Percentiles rank a stretch among this genome's conserved stretches.
These are phyloP conservation scores for Hycleus cichorii DNA, from an alignment of 1,140 invertebrate genomes.

Conservation along the genomic window DNA sequence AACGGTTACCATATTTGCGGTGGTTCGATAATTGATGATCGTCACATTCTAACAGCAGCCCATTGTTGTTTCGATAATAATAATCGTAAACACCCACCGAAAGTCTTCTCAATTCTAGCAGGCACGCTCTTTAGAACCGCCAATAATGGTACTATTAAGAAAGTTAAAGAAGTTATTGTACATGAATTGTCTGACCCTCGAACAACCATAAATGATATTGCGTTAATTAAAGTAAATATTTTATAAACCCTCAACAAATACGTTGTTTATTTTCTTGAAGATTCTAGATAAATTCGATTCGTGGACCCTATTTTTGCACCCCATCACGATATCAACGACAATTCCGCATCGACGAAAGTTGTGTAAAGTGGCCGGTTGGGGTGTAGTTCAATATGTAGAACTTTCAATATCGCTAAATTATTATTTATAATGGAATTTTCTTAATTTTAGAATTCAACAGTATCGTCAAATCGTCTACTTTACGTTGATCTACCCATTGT, in stretches of 20 bases:
- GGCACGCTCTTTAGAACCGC: not conserved
- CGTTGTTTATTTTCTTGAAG: not conserved
- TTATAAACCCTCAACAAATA: not conserved
- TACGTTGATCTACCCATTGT: conserved; percentile 4
- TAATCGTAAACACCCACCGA: not conserved
- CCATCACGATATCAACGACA: not conserved
- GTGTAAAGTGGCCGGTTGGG: conserved; percentile 9
- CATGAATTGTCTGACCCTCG: not conserved
- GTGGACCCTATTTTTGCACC: not conserved
- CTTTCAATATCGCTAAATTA: not conserved
- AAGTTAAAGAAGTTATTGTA: not conserved
- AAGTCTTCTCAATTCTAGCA: conserved; percentile 5
- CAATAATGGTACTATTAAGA: not conserved
- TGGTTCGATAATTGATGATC: conserved; percentile 1
- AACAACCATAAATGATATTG: not conserved
- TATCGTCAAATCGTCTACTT: not conserved
- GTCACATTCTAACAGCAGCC: conserved; percentile 7
- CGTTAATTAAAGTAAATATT: not conserved
- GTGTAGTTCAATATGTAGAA: conserved; percentile 1
- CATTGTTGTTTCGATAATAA: conserved; percentile 6
- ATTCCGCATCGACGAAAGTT: not conserved
- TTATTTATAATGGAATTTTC: not conserved
- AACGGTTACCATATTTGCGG: not conserved
- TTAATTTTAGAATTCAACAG: not conserved
- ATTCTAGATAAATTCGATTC: not conserved